Evolutionary conservation across 2,113 vertebrate species (phyloP).

Genomic region (Lipophrys pholis): DNA sequence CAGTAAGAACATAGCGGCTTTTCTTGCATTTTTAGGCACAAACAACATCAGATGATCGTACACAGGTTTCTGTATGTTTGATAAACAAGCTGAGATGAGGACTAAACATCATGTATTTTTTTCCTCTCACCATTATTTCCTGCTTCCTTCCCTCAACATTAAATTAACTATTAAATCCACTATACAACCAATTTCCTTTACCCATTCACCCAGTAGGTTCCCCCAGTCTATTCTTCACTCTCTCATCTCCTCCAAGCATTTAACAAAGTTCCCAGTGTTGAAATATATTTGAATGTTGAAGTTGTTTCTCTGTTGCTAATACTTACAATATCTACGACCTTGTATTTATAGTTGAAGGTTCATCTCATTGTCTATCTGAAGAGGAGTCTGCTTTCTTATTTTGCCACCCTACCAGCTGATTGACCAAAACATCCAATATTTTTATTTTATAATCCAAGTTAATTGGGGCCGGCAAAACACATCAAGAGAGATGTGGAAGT

Average conservation of each 20-base stretch:
- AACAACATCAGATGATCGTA: neutral
- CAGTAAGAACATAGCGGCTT: constrained; percentile 16
- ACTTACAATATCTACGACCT: constrained; percentile 1
- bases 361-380: neutral
- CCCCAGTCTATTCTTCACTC: constrained; percentile 20
- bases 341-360: neutral
- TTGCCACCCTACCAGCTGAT: too few species aligned
- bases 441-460: too few species aligned
- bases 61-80: constrained; percentile 5
- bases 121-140: neutral
- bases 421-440: too few species aligned
- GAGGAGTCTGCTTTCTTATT: too few species aligned
- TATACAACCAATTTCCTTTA: constrained; percentile 55
- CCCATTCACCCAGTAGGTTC: constrained; percentile 24
- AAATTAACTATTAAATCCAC: too few species aligned
- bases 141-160: constrained; percentile 10
- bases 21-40: constrained; percentile 14
- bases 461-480: too few species aligned
- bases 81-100: constrained; percentile 16
- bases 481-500: too few species aligned
- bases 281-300: constrained; percentile 40
- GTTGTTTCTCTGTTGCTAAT: constrained; percentile 28
- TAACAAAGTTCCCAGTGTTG: constrained; percentile 59
- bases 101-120: neutral
- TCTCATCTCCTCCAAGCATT: constrained; percentile 45